phyloP scores from a whole-genome alignment of 2,888 invertebrate genomes.

The Sceliomorpha sp. region DNA sequence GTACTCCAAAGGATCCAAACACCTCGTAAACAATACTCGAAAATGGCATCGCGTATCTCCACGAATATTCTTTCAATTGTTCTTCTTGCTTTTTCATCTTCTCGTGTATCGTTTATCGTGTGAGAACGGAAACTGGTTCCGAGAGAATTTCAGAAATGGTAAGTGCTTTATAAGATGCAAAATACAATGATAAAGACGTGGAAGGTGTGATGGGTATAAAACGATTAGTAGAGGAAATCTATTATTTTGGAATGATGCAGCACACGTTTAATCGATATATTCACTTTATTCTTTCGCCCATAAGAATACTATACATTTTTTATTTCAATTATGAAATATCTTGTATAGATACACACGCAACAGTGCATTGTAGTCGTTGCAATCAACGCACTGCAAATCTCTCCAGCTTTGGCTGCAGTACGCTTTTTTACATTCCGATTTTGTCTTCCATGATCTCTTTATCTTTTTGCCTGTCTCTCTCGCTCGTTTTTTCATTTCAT shows the following conservation, averaged over 20 bases:
- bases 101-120: neutral
- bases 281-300: conserved; percentile 8
- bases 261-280: neutral
- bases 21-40: conserved; percentile 58
- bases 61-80: neutral
- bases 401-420: conserved; percentile 66
- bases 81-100: conserved; percentile 4
- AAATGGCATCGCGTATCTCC: conserved; percentile 14
- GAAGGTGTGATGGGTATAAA: no score
- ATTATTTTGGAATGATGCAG: no score
- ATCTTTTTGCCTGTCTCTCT: conserved; percentile 46
- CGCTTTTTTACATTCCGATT: conserved; percentile 60
- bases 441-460: conserved; percentile 44
- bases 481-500: conserved; percentile 30
- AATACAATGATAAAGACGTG: no score
- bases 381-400: conserved; percentile 78
- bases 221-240: no score
- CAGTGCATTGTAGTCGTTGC: conserved; percentile 74
- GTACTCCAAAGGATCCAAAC: conserved; percentile 43
- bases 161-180: no score
- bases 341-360: conserved; percentile 63
- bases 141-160: conserved; percentile 5
- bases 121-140: neutral
- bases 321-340: conserved; percentile 15
- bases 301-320: conserved; percentile 16